Evolutionary conservation across 2,113 vertebrate species (phyloP), one percentile per base, ranked within the genome.

Genomic region (Ceyx melanurus): DNA sequence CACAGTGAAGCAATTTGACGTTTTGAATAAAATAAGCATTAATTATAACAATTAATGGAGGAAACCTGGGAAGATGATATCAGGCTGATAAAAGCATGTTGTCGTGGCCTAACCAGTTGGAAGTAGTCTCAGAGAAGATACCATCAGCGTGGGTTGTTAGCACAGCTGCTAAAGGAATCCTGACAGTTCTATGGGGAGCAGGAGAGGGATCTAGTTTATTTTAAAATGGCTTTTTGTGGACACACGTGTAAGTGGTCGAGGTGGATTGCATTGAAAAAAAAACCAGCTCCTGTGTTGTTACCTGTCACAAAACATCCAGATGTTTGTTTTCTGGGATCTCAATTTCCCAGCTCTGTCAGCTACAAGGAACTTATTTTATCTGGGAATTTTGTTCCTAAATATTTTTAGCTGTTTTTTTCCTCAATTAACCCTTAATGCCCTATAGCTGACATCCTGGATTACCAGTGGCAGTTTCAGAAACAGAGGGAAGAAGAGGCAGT

Each of bases 21-120:
- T 71, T 94, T 90, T 15, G 71, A 82, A 82, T 93, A 92, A 91
- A 95, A 79, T 71, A 91, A 95, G 79, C 85, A 74, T 95, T 89
- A 89, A 91, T 94, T 92, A 67, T 43, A 77, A 60, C 72, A 91
- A 88, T 89, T 80, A 66, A 51, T 10, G 29, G 79, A 71, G 68
- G 72, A 43, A 90, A 95, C 85, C 75, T 91, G 82, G 78, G 54
- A 85, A 80, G 58, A 54, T 51, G 72, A 85, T 73, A 73, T 42
- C 1, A 1, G 50, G 60, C 85, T 89, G 71, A 58, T 43, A 80
- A 82, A 92, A 66, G 62, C 18, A 31, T 0, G 3, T 50, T 80
- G 9, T 29, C 31, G 35, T 46, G 58, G 17, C 25, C 67, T 80
- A 42, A 65, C 21, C 45, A 73, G 58, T 3, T 22, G 54, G 58